Evolutionary conservation across 2,797 vertebrate species (phyloP).

Genomic region (Silurus lanzhouensis): DNA sequence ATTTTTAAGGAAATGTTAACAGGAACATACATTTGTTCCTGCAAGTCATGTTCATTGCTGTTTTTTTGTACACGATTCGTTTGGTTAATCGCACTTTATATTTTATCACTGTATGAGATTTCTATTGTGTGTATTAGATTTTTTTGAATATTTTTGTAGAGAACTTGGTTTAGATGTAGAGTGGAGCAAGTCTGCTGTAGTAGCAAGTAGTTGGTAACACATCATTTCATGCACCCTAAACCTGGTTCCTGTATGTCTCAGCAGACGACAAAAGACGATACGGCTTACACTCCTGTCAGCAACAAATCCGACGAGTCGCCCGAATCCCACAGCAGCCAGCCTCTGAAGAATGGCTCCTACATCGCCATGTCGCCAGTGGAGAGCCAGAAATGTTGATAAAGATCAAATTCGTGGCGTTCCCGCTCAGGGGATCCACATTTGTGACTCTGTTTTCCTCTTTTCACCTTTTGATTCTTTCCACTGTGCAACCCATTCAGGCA

Average conservation of each 20-base stretch:
- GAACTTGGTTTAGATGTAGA: not conserved
- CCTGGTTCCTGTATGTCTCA: constrained; percentile 11
- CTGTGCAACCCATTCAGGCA: constrained; percentile 50
- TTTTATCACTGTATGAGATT: not conserved
- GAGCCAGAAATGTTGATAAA: constrained; percentile 79
- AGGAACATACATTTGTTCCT: constrained; percentile 18
- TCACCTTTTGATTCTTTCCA: constrained; percentile 45
- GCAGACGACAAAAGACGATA: constrained; percentile 82
- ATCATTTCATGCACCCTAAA: not conserved
- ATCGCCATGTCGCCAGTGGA: constrained; percentile 83
- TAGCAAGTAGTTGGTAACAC: not conserved
- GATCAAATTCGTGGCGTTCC: constrained; percentile 46
- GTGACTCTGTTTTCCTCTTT: constrained; percentile 17
- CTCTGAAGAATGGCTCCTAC: constrained; percentile 76
- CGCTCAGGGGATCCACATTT: constrained; percentile 28
- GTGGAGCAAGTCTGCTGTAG: not conserved
- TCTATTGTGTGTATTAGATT: not conserved
- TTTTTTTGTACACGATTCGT: constrained; percentile 24
- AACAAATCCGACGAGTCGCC: constrained; percentile 75
- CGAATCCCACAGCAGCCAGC: constrained; percentile 69
- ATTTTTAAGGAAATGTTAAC: not conserved
- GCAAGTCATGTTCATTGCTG: constrained; percentile 23
- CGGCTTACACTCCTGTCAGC: constrained; percentile 80
- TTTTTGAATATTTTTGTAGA: not conserved
- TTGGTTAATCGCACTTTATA: not conserved